Percentiles rank a stretch among this genome's conserved stretches.
These are phyloP conservation scores for Amphipyra tragopoginis DNA, from an alignment of 2,888 invertebrate species.

Conservation along the genomic window DNA sequence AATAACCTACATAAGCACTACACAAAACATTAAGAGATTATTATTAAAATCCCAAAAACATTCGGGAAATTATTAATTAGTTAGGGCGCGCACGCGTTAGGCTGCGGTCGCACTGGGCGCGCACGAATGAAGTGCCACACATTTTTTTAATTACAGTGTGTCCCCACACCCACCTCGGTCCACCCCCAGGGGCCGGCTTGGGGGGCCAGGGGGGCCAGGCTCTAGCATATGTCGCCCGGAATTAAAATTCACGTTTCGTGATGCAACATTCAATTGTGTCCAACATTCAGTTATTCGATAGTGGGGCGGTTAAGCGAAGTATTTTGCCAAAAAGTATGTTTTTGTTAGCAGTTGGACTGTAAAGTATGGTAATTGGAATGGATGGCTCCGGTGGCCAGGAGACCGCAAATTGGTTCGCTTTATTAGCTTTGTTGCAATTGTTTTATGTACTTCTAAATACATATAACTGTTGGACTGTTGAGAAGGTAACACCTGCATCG, in stretches of 20 bases:
- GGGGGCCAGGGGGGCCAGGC: slow-evolving; percentile 38
- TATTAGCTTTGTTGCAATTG: slow-evolving; percentile 46
- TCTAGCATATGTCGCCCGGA: slow-evolving; percentile 83
- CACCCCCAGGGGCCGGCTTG: slow-evolving; percentile 41
- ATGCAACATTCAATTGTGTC: slow-evolving; percentile 79
- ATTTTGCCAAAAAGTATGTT: slow-evolving; percentile 48
- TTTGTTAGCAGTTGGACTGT: slow-evolving; percentile 46
- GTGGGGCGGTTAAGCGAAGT: slow-evolving; percentile 59
- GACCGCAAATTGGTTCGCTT: slow-evolving; percentile 47
- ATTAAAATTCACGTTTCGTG: slow-evolving; percentile 85
- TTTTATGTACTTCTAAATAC: slow-evolving; percentile 35
- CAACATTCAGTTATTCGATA: slow-evolving; percentile 54
- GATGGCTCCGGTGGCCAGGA: slow-evolving; percentile 15
- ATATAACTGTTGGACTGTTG: slow-evolving; percentile 16
- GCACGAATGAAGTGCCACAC: slow-evolving; percentile 86
- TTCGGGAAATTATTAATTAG: slow-evolving; percentile 81
- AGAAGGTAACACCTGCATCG: neutral
- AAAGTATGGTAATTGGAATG: slow-evolving; percentile 44
- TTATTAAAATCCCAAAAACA: slow-evolving; percentile 80
- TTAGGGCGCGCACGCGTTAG: slow-evolving; percentile 68
- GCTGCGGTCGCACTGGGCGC: slow-evolving; percentile 74
- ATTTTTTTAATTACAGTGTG: slow-evolving; percentile 86
- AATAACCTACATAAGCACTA: slow-evolving; percentile 46
- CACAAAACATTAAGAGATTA: slow-evolving; percentile 69
- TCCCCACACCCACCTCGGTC: slow-evolving; percentile 59